These are phyloP conservation scores for Pipra filicauda DNA, from an alignment of 2,113 vertebrate genomes.

Conservation along the genomic window DNA sequence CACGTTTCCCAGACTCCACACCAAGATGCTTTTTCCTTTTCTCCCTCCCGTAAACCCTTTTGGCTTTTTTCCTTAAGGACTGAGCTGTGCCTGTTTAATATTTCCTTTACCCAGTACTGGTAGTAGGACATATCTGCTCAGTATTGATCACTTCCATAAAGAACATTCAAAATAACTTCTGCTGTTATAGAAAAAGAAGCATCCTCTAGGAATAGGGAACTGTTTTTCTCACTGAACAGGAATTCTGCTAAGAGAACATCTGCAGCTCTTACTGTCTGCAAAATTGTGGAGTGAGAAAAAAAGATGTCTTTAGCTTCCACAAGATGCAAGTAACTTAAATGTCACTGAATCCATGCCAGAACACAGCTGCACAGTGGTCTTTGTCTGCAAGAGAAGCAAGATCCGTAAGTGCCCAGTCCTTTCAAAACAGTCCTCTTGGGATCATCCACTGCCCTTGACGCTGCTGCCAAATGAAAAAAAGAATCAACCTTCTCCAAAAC, in stretches of 20 bases:
- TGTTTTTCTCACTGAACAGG: neutral
- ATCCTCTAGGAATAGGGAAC: neutral
- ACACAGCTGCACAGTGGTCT: neutral
- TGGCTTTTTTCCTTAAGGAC: neutral
- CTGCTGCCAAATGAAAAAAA: neutral
- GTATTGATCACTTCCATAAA: neutral
- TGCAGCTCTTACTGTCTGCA: neutral
- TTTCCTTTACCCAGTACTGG: neutral
- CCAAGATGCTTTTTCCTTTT: neutral
- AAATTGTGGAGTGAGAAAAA: neutral
- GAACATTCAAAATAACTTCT: neutral
- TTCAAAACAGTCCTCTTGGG: neutral
- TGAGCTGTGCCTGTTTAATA: accelerated
- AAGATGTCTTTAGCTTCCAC: neutral
- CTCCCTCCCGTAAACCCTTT: neutral
- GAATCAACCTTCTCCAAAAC: neutral
- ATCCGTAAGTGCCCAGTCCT: neutral
- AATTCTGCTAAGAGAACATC: neutral
- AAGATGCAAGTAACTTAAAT: neutral
- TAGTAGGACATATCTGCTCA: neutral
- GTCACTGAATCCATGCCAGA: neutral
- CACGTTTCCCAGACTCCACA: neutral
- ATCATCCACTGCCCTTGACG: neutral
- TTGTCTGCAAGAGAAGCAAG: neutral
- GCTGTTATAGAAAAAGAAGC: neutral